Conservation (phyloP, 2,113 vertebrate genomes). For the Tragulus kanchil region DNA sequence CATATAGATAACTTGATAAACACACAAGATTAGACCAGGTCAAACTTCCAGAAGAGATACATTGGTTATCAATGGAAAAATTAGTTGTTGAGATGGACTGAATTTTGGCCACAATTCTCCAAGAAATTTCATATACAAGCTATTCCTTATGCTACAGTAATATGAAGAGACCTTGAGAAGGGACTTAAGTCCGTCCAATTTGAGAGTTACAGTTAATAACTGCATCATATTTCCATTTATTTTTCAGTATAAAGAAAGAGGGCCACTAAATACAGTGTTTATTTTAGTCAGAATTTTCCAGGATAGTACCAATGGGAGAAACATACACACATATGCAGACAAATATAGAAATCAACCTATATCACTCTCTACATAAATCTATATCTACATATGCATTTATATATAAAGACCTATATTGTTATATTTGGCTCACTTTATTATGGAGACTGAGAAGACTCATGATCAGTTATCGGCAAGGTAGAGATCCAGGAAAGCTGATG, state of each 20-base stretch:
- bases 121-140: neutral
- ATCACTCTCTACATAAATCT: neutral
- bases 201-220: neutral
- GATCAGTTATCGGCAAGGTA: neutral
- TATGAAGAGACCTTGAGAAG: neutral
- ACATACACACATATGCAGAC: neutral
- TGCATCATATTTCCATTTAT: neutral
- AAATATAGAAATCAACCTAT: neutral
- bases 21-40: neutral
- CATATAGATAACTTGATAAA: neutral
- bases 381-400: neutral
- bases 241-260: neutral
- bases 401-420: neutral
- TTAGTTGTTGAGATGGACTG: neutral
- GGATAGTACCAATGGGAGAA: neutral
- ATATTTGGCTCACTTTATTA: neutral
- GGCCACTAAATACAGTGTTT: neutral
- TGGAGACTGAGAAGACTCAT: neutral
- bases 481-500: neutral
- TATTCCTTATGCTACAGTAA: neutral
- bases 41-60: neutral
- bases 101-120: neutral
- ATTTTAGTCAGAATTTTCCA: neutral
- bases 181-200: neutral
- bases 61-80: neutral